Base-by-base conservation (phyloP, 2,797 vertebrate genomes). In the Halcyon badia region DNA sequence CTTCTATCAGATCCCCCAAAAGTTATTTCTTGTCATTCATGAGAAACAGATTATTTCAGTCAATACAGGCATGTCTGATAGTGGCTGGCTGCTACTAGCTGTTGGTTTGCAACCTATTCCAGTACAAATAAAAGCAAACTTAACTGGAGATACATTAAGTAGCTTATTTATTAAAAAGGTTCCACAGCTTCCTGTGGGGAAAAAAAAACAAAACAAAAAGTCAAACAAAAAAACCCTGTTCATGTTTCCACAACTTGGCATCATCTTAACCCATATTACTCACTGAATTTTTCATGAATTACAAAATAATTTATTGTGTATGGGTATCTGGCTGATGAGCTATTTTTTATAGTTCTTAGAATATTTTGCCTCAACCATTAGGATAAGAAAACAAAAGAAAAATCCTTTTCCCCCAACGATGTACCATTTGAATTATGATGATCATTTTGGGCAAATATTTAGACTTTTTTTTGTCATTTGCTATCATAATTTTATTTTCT, bases 131-230 rank as follows among this genome's bases (percentile, higher is more conserved):
- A 77, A 48, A 94, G 21, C 46, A 64, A 69, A 88, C 48, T 37
- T 77, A 92, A 92, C 18, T 86, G 75, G 31, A 79, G 30, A 44
- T 65, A 52, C 8, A 69, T 44, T 60, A 81, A 83, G 48, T 78
- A 21, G 78, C 66, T 96, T 88, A 94, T 78, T 94, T 90, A 83
- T 84, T 95, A 87, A 60, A 85, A 91, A 73, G 44, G 9, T 94
- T 90, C 62, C 83, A 90, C 24, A 69, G 41, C 28, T 97, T 96
- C 73, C 86, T 64, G 51, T 2, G 31, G 44, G 6, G 1, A 37
- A 56, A 58, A 81, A n/a, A 81, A n/a, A 14, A 26, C 22, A 35
- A 60, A 57, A 20, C 49, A 51, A 56, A 9, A 52, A 46, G 44
- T 46, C 12, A 35, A 35, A 57, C 20, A 33, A 62, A 64, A 80